Evolutionary conservation across 2,888 invertebrate species (phyloP), one percentile per base, ranked within the genome.

Genomic region (Oscheius onirici): DNA sequence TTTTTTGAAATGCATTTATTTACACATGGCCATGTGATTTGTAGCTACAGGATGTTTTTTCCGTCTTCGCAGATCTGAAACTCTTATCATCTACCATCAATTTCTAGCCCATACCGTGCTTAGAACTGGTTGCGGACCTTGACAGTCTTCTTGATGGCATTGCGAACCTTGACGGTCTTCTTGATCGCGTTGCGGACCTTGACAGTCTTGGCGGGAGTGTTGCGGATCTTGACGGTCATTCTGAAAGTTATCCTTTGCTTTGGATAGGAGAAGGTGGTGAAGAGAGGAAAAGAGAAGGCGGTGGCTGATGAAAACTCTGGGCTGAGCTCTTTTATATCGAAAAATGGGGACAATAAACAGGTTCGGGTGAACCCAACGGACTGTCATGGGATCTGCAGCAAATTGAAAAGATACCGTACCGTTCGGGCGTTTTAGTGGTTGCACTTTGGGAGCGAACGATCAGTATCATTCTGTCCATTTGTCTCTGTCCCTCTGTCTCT

Each of bases 161-260:
- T 34, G 34, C 34, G 34, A 34, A 34, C 34, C 34, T 34, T 34
- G 5, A 34, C 34, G 34, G 34, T 34, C 34, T 34, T 34, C 51
- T 51, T 51, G 51, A 51, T 51, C 17, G 51, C 24, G 20, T 51
- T 51, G 51, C 51, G 51, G 20, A 51, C 24, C 20, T 51, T 51
- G 51, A 51, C 51, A 24, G 51, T 51, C 51, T 22, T 51, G 11
- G 20, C 24, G 20, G 24, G 24, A 17, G 20, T 51, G 51, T 51
- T 51, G 51, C 51, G 51, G 20, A 51, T 51, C 51, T 51, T 51
- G 51, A 51, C 51, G 51, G 51, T 51, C 51, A 51, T 51, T 3
- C 24, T 51, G 20, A 51, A 51, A 17, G 15, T 17, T 11, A 17
- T 15, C 2, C 11, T 20, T 11, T 51, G 15, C 15, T 1, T 51